Conservation (phyloP, 2,113 vertebrate genomes). For the Oxyruncus cristatus region DNA sequence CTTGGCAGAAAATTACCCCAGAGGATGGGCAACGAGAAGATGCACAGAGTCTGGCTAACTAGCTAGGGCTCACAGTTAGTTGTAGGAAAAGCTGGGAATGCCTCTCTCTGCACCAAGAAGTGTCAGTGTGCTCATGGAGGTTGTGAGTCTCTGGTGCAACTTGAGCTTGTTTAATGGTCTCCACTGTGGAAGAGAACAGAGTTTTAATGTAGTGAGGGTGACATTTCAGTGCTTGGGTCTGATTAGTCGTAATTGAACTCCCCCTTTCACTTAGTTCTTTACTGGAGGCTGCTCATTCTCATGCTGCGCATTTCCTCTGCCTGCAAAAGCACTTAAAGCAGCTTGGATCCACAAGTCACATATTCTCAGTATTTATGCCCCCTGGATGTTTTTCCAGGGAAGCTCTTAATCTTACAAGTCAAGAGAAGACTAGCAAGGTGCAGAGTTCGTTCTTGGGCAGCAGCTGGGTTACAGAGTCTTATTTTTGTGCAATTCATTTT, state of each 20-base stretch:
- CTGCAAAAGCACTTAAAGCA: conserved; percentile 40
- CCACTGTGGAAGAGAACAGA: not conserved
- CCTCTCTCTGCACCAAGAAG: not conserved
- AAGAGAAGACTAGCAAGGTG: not conserved
- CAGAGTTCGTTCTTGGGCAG: not conserved
- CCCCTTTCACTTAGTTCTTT: not conserved
- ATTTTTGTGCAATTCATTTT: not conserved
- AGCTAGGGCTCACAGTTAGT: not conserved
- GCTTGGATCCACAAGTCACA: not conserved
- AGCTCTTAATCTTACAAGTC: not conserved
- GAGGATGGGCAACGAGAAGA: not conserved
- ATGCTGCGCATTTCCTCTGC: not conserved
- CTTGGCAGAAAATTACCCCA: not conserved
- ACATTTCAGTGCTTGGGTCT: conserved; percentile 2
- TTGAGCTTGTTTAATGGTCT: not conserved
- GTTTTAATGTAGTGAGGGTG: not conserved
- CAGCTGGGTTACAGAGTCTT: not conserved
- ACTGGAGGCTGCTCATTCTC: not conserved
- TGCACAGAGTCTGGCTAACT: not conserved
- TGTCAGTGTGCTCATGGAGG: not conserved
- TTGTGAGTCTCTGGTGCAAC: not conserved
- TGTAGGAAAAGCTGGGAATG: not conserved
- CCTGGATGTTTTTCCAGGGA: not conserved
- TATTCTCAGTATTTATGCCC: not conserved
- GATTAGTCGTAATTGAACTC: not conserved